These are phyloP conservation scores for Diaphora mendica DNA, from an alignment of 2,888 invertebrate genomes.

Conservation along the genomic window DNA sequence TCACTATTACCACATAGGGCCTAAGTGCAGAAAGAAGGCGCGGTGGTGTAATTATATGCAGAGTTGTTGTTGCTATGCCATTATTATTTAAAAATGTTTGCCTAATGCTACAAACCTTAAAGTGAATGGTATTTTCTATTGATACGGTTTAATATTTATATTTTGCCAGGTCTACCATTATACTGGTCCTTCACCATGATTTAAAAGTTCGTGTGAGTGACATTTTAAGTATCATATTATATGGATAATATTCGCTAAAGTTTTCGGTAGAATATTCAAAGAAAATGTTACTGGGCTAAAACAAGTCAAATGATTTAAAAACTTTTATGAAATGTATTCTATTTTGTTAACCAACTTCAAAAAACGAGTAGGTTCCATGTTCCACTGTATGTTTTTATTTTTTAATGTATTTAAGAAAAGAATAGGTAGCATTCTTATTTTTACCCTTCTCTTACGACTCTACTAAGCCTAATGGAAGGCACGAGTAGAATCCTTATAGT, in stretches of 20 bases:
- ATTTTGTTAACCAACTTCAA: no score
- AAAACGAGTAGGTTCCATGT: no score
- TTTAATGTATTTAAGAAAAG: no score
- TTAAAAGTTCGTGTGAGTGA: not conserved
- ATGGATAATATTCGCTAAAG: not conserved
- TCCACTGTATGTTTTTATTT: no score
- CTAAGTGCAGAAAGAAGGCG: conserved; percentile 80
- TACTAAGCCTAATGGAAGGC: no score
- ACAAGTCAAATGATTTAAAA: not conserved
- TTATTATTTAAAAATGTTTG: conserved; percentile 48
- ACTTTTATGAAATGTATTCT: not conserved
- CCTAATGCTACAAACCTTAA: conserved; percentile 50
- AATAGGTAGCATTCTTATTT: no score
- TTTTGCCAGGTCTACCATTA: not conserved
- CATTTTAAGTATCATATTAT: not conserved
- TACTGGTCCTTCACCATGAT: not conserved
- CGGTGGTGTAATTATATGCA: conserved; percentile 70
- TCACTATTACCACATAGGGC: conserved; percentile 80
- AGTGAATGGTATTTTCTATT: conserved; percentile 40
- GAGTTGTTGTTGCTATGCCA: conserved; percentile 65
- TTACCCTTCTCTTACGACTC: no score
- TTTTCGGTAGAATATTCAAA: not conserved
- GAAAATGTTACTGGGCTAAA: not conserved
- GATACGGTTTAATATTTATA: not conserved
- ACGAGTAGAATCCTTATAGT: no score